These are phyloP conservation scores for Glareola pratincola DNA, from an alignment of 2,113 vertebrate species.

Conservation along the genomic window DNA sequence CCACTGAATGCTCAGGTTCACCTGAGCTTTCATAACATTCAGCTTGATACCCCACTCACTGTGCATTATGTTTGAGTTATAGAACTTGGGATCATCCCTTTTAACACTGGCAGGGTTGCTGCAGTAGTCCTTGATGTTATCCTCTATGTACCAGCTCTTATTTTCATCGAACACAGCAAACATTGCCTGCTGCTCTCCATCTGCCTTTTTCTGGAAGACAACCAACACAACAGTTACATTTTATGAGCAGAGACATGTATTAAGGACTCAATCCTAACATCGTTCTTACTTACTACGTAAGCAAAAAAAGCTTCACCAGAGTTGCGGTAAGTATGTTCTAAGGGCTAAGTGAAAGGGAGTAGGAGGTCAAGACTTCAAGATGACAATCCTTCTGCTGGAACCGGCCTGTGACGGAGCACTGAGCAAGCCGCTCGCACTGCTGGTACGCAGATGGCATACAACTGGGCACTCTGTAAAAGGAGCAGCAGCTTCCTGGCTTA, in stretches of 20 bases:
- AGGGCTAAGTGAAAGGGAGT: not conserved
- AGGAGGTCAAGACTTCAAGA: not conserved
- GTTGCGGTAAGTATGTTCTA: not conserved
- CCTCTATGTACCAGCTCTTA: constrained; percentile 94
- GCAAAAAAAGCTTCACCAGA: not conserved
- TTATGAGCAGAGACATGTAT: not conserved
- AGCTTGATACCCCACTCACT: constrained; percentile 78
- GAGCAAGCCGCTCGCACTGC: not conserved
- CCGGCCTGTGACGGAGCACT: not conserved
- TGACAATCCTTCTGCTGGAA: not conserved
- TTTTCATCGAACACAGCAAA: constrained; percentile 95
- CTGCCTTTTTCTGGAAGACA: constrained; percentile 83
- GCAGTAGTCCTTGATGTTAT: constrained; percentile 85
- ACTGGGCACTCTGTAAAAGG: not conserved
- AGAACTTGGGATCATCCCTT: constrained; percentile 83
- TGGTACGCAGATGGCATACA: not conserved
- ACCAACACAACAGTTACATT: not conserved
- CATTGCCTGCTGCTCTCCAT: constrained; percentile 87
- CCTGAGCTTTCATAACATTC: not conserved
- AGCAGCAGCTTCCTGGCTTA: not conserved
- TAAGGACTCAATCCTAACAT: not conserved
- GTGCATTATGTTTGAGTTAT: constrained; percentile 92
- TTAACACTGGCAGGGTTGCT: constrained; percentile 77
- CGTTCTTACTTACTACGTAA: not conserved
- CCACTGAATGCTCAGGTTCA: not conserved